Conservation (phyloP, 2,888 invertebrate genomes). For the Icerya purchasi region DNA sequence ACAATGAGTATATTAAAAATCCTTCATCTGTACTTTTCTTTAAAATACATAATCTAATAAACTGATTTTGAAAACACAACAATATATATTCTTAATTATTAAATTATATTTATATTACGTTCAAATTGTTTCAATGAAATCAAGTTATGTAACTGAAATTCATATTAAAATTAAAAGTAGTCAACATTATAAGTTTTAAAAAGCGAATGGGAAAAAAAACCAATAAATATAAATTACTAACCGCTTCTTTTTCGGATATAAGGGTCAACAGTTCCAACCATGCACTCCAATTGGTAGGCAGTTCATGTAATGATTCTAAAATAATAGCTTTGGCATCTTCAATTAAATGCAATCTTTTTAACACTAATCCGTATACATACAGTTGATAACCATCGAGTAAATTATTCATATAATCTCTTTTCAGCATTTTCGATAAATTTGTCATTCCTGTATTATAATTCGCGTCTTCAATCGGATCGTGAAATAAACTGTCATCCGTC, state of each 20-base stretch:
- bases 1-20: too few species aligned
- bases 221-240: slow-evolving; percentile 17
- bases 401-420: slow-evolving; percentile 33
- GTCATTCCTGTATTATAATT: slow-evolving; percentile 27
- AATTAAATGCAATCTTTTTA: slow-evolving; percentile 64
- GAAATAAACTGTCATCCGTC: slow-evolving; percentile 39
- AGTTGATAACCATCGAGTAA: slow-evolving; percentile 68
- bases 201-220: not conserved
- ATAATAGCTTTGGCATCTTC: slow-evolving; percentile 58
- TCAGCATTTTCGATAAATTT: slow-evolving; percentile 31
- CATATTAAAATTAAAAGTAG: not conserved
- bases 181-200: slow-evolving; percentile 19
- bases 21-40: too few species aligned
- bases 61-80: too few species aligned
- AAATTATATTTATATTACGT: too few species aligned
- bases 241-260: slow-evolving; percentile 58
- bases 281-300: slow-evolving; percentile 81
- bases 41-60: too few species aligned
- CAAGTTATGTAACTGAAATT: not conserved
- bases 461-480: slow-evolving; percentile 32
- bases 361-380: slow-evolving; percentile 74
- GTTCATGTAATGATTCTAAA: slow-evolving; percentile 49
- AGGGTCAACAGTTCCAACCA: slow-evolving; percentile 81
- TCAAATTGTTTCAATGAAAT: not conserved
- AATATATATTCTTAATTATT: too few species aligned